A percentile compares a stretch with the other conserved stretches of the same genome.
Evolutionary conservation across 2,888 invertebrate genomes (phyloP).

Genomic region (Acronicta leporina): DNA sequence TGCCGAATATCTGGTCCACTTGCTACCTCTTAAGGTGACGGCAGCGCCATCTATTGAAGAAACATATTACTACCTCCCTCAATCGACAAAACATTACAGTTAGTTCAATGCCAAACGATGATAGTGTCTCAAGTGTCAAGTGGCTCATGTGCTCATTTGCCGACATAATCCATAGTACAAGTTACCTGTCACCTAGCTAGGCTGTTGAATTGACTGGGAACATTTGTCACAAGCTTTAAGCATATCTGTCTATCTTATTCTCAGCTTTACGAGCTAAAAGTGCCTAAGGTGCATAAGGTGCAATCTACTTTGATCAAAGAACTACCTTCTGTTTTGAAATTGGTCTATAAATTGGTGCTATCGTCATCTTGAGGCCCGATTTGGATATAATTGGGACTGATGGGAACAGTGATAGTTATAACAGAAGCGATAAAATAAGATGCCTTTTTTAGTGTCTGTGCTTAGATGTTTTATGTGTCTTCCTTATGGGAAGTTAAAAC

Average conservation of each 20-base stretch:
- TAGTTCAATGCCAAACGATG: too few species aligned
- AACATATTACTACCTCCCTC: too few species aligned
- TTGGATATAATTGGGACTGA: constrained; percentile 48
- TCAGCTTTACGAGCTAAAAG: constrained; percentile 22
- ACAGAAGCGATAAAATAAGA: constrained; percentile 38
- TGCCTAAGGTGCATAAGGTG: constrained; percentile 19
- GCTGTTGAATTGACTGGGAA: neutral
- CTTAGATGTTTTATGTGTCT: constrained; percentile 16
- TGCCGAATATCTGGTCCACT: too few species aligned
- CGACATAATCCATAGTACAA: too few species aligned
- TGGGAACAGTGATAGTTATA: constrained; percentile 45
- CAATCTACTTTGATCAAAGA: constrained; percentile 6
- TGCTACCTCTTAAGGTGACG: too few species aligned
- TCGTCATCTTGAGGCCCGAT: constrained; percentile 27
- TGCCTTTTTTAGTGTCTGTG: constrained; percentile 20
- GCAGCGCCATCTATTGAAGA: too few species aligned
- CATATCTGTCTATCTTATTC: constrained; percentile 5
- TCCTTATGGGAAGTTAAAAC: constrained; percentile 2
- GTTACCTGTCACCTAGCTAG: neutral
- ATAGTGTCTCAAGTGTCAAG: too few species aligned
- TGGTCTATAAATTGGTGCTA: constrained; percentile 39
- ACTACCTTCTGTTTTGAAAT: constrained; percentile 42
- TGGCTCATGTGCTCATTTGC: too few species aligned
- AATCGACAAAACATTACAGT: too few species aligned
- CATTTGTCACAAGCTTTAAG: neutral